A percentile compares a stretch with the other conserved stretches of the same genome.
phyloP scores from a whole-genome alignment of 2,797 vertebrate species.

The Acrocephalus scirpaceus region DNA sequence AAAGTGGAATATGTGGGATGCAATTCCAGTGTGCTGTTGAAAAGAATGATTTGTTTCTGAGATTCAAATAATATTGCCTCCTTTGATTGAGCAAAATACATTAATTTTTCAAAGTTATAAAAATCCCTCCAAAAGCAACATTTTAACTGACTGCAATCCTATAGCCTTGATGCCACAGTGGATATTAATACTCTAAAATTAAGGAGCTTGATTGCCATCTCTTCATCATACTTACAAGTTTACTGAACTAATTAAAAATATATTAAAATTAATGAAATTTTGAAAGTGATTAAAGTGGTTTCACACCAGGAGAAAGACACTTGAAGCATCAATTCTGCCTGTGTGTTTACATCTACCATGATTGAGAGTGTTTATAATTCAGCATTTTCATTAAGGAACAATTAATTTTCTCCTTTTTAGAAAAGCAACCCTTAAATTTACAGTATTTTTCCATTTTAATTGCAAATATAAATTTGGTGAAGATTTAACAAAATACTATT shows the following conservation, averaged over 20 bases:
- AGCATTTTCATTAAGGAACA: background rate
- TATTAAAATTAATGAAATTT: slow-evolving; percentile 23
- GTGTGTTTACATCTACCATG: background rate
- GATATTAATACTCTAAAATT: background rate
- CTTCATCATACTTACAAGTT: slow-evolving; percentile 11
- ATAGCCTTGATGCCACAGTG: background rate
- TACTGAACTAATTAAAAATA: slow-evolving; percentile 36
- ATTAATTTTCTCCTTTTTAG: background rate
- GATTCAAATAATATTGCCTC: background rate
- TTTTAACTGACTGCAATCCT: background rate
- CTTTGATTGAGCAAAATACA: background rate
- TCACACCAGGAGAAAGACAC: slow-evolving; percentile 6
- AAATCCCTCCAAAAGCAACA: background rate
- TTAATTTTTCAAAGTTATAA: background rate
- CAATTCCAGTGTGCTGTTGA: background rate
- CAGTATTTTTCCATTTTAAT: background rate
- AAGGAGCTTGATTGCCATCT: background rate
- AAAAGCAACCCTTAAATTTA: background rate
- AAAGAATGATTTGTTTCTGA: background rate
- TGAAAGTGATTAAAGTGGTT: slow-evolving; percentile 23
- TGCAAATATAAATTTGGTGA: background rate
- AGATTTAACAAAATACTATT: background rate
- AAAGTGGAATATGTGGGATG: background rate
- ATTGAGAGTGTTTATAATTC: background rate
- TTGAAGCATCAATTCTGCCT: background rate